Percentiles rank a stretch among this genome's conserved stretches.
phyloP scores from a whole-genome alignment of 2,113 vertebrate species.

The Prionailurus bengalensis region DNA sequence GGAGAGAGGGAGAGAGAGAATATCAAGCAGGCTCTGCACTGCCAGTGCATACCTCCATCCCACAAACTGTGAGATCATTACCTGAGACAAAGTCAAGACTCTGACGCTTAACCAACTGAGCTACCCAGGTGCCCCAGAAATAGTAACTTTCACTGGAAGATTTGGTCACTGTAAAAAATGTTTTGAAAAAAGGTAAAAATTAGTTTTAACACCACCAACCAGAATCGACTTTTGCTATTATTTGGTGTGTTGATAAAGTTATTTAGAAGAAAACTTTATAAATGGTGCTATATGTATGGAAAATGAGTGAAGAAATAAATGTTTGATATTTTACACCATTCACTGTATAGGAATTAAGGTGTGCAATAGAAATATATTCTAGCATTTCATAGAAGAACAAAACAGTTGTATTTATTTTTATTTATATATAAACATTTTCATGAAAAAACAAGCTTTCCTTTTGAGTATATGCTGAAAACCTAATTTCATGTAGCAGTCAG shows the following conservation, averaged over 20 bases:
- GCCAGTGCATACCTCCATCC: no score
- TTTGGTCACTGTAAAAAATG: not conserved
- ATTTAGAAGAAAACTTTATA: conserved; percentile 13
- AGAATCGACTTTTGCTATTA: not conserved
- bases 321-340: conserved; percentile 19
- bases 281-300: not conserved
- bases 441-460: conserved; percentile 26
- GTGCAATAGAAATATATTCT: not conserved
- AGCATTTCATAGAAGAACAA: not conserved
- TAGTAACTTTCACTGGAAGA: not conserved
- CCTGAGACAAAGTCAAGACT: no score
- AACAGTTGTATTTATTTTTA: not conserved
- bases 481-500: not conserved
- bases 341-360: not conserved
- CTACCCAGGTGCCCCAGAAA: not conserved
- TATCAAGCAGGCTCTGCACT: no score
- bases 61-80: no score
- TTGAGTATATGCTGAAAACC: not conserved
- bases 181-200: not conserved
- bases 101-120: no score
- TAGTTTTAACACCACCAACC: not conserved
- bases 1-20: no score
- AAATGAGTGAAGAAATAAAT: conserved; percentile 12
- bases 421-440: not conserved
- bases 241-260: not conserved